Conservation (phyloP, 2,113 vertebrate genomes). For the Catagonus wagneri region DNA sequence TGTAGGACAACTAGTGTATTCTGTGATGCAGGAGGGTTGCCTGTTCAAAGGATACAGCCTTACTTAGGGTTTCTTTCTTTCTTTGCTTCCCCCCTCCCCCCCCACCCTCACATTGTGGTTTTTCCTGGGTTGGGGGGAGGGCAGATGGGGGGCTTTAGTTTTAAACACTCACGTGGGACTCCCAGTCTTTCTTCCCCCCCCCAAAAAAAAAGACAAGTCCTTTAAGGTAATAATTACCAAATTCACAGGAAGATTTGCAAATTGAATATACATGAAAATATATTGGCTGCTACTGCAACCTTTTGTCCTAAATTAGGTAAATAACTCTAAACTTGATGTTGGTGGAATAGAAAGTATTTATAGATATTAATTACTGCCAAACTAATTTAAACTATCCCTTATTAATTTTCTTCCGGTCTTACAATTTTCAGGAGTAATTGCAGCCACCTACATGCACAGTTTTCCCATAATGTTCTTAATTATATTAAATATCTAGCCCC, state of each 20-base stretch:
- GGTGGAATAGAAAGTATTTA: conserved; percentile 80
- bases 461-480: conserved; percentile 80
- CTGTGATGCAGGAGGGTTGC: conserved; percentile 78
- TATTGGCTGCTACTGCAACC: conserved; percentile 50
- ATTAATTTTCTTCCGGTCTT: conserved; percentile 80
- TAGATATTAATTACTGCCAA: conserved; percentile 84
- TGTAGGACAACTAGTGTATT: conserved; percentile 69
- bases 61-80: conserved; percentile 71
- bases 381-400: conserved; percentile 84
- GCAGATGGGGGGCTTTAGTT: conserved; percentile 69
- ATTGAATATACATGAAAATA: conserved; percentile 81
- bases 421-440: conserved; percentile 73
- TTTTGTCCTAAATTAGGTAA: conserved; percentile 78
- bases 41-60: conserved; percentile 84
- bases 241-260: conserved; percentile 76
- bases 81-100: background rate
- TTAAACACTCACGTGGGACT: conserved; percentile 71
- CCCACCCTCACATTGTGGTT: conserved; percentile 59
- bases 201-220: conserved; percentile 75
- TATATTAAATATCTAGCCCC: conserved; percentile 38
- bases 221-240: conserved; percentile 82
- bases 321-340: conserved; percentile 76
- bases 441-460: conserved; percentile 64
- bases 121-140: conserved; percentile 47
- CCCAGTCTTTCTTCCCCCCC: conserved; percentile 63